phyloP scores from a whole-genome alignment of 2,113 vertebrate species.

The Xiphias gladius region DNA sequence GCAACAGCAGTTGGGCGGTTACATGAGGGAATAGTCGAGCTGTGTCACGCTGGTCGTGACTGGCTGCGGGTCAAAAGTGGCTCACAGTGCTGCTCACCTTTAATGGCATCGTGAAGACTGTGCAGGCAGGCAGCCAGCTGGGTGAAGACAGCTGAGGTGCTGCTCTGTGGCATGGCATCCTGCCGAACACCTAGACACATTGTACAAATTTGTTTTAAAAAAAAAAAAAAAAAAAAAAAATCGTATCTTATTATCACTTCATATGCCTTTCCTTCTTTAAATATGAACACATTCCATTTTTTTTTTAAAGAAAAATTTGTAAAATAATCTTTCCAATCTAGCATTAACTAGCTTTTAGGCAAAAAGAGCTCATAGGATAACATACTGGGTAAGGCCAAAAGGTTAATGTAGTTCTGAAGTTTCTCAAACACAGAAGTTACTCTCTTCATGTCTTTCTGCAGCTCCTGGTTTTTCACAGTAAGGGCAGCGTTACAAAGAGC shows the following conservation, averaged over 20 bases:
- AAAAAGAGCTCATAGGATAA: slow-evolving; percentile 47
- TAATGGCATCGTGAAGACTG: slow-evolving; percentile 90
- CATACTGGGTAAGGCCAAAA: slow-evolving; percentile 95
- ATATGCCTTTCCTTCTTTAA: background rate
- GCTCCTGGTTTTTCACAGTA: slow-evolving; percentile 89
- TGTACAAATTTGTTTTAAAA: background rate
- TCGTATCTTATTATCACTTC: background rate
- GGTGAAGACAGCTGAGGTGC: slow-evolving; percentile 91
- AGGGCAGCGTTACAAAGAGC: slow-evolving; percentile 92
- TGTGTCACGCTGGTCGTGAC: background rate
- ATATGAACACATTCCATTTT: background rate
- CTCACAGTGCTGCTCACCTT: slow-evolving; percentile 85
- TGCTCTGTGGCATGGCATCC: slow-evolving; percentile 90
- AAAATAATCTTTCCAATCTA: background rate
- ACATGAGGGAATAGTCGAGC: background rate
- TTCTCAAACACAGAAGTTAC: slow-evolving; percentile 93
- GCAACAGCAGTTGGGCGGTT: background rate
- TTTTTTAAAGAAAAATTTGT: background rate
- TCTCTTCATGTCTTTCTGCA: slow-evolving; percentile 91
- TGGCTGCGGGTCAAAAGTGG: background rate
- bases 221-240: background rate
- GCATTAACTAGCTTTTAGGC: background rate
- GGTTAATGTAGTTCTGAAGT: slow-evolving; percentile 89
- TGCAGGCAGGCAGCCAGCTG: slow-evolving; percentile 91
- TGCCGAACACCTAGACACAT: slow-evolving; percentile 81